Base-by-base conservation (phyloP, 2,797 vertebrate species). In the Chelidonichthys spinosus region DNA sequence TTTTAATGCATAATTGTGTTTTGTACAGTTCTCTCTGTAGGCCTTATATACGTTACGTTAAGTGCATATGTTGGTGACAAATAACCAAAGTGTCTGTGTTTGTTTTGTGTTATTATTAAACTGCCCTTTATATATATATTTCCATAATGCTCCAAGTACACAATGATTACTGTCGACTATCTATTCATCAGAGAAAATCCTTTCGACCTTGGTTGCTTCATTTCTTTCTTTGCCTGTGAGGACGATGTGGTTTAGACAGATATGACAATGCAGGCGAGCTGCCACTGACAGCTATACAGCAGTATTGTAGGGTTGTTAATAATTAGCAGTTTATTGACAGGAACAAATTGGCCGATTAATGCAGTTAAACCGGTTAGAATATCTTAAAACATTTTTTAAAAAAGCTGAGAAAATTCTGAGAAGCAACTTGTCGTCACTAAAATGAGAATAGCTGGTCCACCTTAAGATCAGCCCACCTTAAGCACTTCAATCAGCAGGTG, bases 211-310 rank as follows among this genome's bases (percentile, higher is more conserved):
- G 13, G 35, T 46, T 52, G 36, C 6, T 63, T 71, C 2, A 11
- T 56, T 33, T 52, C 46, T 43, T 52, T 32, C 39, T 67, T 46
- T 70, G 50, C 55, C 49, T 43, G 66, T 14, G 10, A 52, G 37
- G 11, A 58, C 18, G 9, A 50, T 70, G 49, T 56, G 6, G 15
- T 36, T 63, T 15, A 14, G 50, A 11, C n/a, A 42, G 39, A 42
- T 3, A 11, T 49, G 54, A 39, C 53, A 37, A 36, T 54, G 15
- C 39, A 35, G 11, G 0, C 10, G 42, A 17, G 17, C 18, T 35
- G 32, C 11, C 40, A 47, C 25, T 11, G 32, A 40, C 39, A 2
- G n/a, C 32, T n/a, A 32, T 67, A 62, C 8, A 40, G 36, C n/a
- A 7, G 42, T 6, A 6, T 60, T n/a, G 37, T 42, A 32, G 3